Base-by-base conservation (phyloP, 2,888 invertebrate genomes). In the Hirtodrosophila confusa region DNA sequence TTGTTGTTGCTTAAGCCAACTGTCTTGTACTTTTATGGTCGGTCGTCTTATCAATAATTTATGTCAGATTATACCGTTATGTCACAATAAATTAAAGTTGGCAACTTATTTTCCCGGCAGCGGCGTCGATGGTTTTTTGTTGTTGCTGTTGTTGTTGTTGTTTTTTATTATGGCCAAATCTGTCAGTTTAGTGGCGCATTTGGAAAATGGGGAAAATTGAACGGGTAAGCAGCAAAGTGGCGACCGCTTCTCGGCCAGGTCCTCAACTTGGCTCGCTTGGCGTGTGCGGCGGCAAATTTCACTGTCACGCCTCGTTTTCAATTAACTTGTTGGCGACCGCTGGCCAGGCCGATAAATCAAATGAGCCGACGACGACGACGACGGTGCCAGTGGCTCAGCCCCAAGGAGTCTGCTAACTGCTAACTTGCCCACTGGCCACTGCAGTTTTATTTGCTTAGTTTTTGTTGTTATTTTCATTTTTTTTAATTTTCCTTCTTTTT, bases 1-100 rank as follows among this genome's bases (percentile, higher is more conserved):
- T 49, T 64, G 62, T 66, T 70, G 74, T 69, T 77, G 85, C 48
- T 74, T 78, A 76, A 85, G 83, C 80, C 70, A 84, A 84, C 88
- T 84, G 84, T 86, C 86, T 80, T 84, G 84, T 84, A 88, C 84
- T 84, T 88, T 84, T 84, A 88, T 84, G 88, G 84, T 68, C 82
- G 75, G 62, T 82, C 82, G 87, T 84, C 82, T 87, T 88, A 90
- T 88, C 89, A 90, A 89, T 90, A 88, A 90, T 90, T 90, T 90
- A 90, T 90, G 90, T 90, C 89, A 88, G 86, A 89, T 89, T 90
- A 89, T 85, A 88, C 80, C 79, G 89, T 84, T 87, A 87, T 88
- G 90, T 89, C 90, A 90, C 87, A 90, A 84, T 90, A 89, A 90
- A 90, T 90, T 90, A 89, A 86, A 86, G 89, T 86, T 85, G 86